Evolutionary conservation across 2,888 invertebrate species (phyloP), one percentile per base, ranked within the genome.

Genomic region (Hylaea fasciaria): DNA sequence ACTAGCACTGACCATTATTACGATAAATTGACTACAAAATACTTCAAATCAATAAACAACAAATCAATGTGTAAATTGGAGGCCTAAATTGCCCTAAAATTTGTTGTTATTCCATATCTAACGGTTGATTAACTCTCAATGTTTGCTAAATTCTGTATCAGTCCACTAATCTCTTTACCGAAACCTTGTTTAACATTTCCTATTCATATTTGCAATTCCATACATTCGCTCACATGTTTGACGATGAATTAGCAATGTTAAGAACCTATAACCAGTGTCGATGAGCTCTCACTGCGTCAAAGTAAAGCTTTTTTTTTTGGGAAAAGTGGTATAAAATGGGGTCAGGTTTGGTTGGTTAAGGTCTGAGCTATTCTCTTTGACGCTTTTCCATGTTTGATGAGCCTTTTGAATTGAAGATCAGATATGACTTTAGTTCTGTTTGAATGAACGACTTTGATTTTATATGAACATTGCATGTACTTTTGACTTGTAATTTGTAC

Each of bases 301-400:
- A 32, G 44, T 14, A 57, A 0, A 47, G 52, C 44, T 35, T 16
- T 48, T 44, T 17, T 8, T 7, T 4, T 47, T 51, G 12, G 7
- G 44, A 12, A 29, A 29, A 51, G n/a, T 29, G 56, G 37, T 55
- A n/a, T 12, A 58, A 8, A 28, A 32, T 48, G 37, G 22, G 57
- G 29, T 66, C 51, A 46, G 13, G 3, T 22, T 41, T 40, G 16
- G 44, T 16, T 59, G 60, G 60, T 9, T 12, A 37, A 40, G 52
- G 50, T 65, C 52, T 65, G 61, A 63, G 60, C 62, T 62, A 72
- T 73, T 74, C 72, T 64, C 75, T 77, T 76, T 77, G 77, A 76
- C 60, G 62, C 16, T 52, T 62, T 56, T 59, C 29, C 43, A 62
- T 67, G 64, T 71, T 71, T 75, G 70, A 66, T 59, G 56, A 66